phyloP scores from a whole-genome alignment of 2,888 invertebrate genomes.

The Drosophila greeni region DNA sequence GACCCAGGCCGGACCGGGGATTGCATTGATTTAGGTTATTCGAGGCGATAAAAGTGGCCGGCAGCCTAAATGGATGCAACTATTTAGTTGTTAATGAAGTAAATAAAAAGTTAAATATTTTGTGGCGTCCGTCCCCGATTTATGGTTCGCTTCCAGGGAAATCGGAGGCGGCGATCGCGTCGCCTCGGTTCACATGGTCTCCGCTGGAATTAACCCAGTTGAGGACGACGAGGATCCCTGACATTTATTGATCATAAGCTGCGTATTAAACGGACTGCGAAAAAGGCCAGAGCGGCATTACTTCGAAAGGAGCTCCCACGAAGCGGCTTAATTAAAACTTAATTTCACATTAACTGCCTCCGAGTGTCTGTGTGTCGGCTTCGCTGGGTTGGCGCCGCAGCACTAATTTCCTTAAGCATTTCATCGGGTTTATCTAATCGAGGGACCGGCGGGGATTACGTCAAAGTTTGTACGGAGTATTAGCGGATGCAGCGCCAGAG shows the following conservation, averaged over 20 bases:
- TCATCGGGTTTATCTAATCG: conserved; percentile 68
- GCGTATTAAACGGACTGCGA: conserved; percentile 64
- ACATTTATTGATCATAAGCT: conserved; percentile 74
- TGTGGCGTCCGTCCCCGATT: conserved; percentile 38
- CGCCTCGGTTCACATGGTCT: conserved; percentile 32
- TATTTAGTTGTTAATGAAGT: conserved; percentile 72
- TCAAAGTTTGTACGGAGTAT: conserved; percentile 65
- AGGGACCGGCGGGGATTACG: conserved; percentile 55
- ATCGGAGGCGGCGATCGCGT: conserved; percentile 28
- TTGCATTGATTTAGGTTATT: conserved; percentile 67
- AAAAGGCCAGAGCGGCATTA: conserved; percentile 57
- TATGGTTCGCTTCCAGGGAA: conserved; percentile 58
- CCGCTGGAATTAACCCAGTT: conserved; percentile 63
- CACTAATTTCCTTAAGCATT: conserved; percentile 55
- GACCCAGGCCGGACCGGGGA: conserved; percentile 11
- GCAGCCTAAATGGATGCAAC: conserved; percentile 44
- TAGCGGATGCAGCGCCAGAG: conserved; percentile 54
- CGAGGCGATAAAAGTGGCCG: conserved; percentile 63
- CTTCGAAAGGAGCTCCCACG: conserved; percentile 70
- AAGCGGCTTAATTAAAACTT: conserved; percentile 40
- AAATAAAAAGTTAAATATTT: conserved; percentile 63
- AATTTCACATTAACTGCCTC: conserved; percentile 37
- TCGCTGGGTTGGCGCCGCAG: conserved; percentile 52
- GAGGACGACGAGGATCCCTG: conserved; percentile 42
- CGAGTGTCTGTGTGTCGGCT: conserved; percentile 10